phyloP scores from a whole-genome alignment of 2,113 vertebrate genomes.

The Labrus mixtus region DNA sequence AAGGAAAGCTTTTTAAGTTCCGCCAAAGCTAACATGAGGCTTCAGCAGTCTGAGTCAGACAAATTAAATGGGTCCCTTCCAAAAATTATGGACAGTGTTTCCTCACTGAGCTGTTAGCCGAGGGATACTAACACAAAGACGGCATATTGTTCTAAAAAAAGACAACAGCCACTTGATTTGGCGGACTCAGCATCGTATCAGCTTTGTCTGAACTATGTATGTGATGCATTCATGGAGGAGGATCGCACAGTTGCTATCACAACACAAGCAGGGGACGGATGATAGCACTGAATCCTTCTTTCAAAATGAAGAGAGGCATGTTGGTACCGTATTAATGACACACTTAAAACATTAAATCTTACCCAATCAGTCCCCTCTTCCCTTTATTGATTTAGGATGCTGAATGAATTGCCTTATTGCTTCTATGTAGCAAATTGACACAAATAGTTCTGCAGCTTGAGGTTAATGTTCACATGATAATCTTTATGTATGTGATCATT shows the following conservation, averaged over 20 bases:
- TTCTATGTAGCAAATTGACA: too few relatives aligned
- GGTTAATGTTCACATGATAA: too few relatives aligned
- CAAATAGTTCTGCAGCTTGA: too few relatives aligned
- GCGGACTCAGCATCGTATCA: background rate
- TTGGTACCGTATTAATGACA: background rate
- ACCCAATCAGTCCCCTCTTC: background rate
- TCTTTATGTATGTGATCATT: too few relatives aligned
- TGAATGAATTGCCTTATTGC: too few relatives aligned
- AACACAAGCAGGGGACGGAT: background rate
- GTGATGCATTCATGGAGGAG: background rate
- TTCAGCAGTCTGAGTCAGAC: background rate
- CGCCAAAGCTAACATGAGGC: background rate
- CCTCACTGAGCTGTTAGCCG: background rate
- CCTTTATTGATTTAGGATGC: too few relatives aligned
- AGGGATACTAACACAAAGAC: background rate
- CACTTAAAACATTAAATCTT: background rate
- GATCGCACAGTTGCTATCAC: background rate
- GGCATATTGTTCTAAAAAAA: background rate
- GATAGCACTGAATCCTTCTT: background rate
- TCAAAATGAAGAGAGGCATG: background rate
- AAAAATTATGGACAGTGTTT: conserved; percentile 3
- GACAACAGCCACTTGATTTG: conserved; percentile 2
- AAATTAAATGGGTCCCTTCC: background rate
- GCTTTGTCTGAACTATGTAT: conserved; percentile 3
- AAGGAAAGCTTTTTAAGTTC: background rate